Evolutionary conservation across 2,113 vertebrate genomes (phyloP).

Genomic region (Solea senegalensis): DNA sequence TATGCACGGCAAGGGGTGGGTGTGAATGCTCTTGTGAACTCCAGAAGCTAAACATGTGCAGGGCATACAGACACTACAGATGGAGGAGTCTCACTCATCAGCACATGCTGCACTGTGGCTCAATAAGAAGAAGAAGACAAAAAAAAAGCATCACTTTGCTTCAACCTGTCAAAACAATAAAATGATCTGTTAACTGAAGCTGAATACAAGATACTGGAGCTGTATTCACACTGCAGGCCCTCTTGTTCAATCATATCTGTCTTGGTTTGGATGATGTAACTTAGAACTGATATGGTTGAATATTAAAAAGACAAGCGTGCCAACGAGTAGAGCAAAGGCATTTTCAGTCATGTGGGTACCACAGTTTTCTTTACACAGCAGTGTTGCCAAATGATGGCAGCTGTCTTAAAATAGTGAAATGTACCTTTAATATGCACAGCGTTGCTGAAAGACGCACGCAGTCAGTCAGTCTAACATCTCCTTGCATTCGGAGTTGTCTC

Average conservation of each 20-base stretch:
- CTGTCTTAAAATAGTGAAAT: no score
- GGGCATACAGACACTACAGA: background rate
- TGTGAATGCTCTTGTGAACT: slow-evolving; percentile 24
- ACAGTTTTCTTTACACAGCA: background rate
- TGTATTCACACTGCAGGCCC: background rate
- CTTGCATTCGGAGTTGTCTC: no score
- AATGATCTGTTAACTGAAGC: no score
- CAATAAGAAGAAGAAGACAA: background rate
- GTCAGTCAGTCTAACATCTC: no score
- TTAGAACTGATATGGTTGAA: background rate
- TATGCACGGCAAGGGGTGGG: slow-evolving; percentile 19
- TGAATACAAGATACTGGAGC: background rate
- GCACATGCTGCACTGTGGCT: no score
- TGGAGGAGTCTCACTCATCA: background rate
- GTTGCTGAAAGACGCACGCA: no score
- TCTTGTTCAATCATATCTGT: slow-evolving; percentile 1
- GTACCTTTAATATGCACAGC: no score
- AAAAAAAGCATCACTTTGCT: background rate
- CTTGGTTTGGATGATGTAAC: slow-evolving; percentile 10
- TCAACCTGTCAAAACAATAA: no score
- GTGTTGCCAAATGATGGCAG: background rate
- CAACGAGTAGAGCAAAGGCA: background rate
- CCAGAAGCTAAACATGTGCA: background rate
- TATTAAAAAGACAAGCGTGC: background rate
- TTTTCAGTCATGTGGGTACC: background rate